phyloP scores from a whole-genome alignment of 2,888 invertebrate genomes.

The Cylindroiulus punctatus region DNA sequence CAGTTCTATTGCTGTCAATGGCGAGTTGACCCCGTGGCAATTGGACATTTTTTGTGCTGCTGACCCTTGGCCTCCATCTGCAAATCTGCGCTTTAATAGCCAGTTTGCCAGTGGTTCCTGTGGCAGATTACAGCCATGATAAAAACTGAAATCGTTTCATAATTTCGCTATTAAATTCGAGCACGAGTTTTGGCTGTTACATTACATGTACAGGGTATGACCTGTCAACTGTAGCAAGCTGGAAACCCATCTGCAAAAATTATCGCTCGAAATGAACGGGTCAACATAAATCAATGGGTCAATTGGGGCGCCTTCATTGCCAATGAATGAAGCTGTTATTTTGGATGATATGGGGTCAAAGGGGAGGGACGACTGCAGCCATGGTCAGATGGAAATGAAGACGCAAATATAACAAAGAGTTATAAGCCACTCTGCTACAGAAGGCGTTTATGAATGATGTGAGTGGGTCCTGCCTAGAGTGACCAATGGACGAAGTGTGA shows the following conservation, averaged over 20 bases:
- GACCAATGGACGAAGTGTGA: not conserved
- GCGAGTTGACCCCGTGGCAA: slow-evolving; percentile 49
- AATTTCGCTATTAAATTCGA: not conserved
- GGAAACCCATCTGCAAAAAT: not conserved
- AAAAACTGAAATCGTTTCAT: not conserved
- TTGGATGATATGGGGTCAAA: not conserved
- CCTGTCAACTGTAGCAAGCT: not conserved
- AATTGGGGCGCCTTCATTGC: not conserved
- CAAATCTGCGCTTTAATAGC: slow-evolving; percentile 2
- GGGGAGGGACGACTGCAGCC: not conserved
- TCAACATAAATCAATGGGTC: not conserved
- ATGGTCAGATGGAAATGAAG: slow-evolving; percentile 25
- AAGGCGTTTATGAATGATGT: not conserved
- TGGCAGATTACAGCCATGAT: not conserved
- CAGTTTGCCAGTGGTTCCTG: not conserved
- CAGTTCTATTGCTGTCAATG: slow-evolving; percentile 52
- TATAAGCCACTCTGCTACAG: not conserved
- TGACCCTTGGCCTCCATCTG: slow-evolving; percentile 55
- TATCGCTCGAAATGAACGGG: not conserved
- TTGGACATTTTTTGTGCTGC: slow-evolving; percentile 34
- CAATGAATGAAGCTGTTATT: not conserved
- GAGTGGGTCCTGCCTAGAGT: not conserved
- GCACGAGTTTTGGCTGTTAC: not conserved
- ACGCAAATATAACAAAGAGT: not conserved
- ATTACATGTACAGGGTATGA: no score